Base-by-base conservation (phyloP, 2,888 invertebrate genomes). In the Cephonodes hylas region DNA sequence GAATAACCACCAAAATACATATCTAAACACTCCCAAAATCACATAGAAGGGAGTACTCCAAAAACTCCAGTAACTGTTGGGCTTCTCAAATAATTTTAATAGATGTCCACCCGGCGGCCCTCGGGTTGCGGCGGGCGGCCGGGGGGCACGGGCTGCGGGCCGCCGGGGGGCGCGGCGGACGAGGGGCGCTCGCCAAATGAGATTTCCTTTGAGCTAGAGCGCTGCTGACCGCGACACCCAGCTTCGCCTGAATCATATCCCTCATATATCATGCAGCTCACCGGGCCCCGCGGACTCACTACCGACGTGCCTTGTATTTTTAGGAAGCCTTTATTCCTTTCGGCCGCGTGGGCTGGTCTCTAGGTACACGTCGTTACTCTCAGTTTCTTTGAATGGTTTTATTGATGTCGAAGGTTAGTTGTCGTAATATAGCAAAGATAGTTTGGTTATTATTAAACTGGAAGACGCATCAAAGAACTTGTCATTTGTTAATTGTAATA, bases 31-130 rank as follows among this genome's bases (percentile, higher is more conserved):
- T n/a, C n/a, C n/a, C n/a, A n/a, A n/a, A n/a, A n/a, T n/a, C n/a
- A n/a, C n/a, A n/a, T n/a, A n/a, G n/a, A n/a, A n/a, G n/a, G n/a
- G n/a, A n/a, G 13, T 0, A 31, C 13, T 2, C 10, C 3, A 34
- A 34, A 34, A 34, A 34, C n/a, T n/a, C n/a, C n/a, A n/a, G n/a
- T n/a, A 60, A 58, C 18, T 27, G 84, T 84, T 80, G 84, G 82
- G 83, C 81, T 84, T 87, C 86, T 86, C 86, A 83, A 91, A 89
- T 89, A 84, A 89, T 91, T 90, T 91, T 89, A 89, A 90, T 90
- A 89, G 87, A 85, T 86, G 87, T 88, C 84, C 83, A 78, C 72
- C 71, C 65, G 66, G 73, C 6, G 53, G 13, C 31, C 22, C 22
- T 8, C 13, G 45, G 45, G 10, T 7, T 53, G 31, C 10, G 53